Percentiles rank a stretch among this genome's conserved stretches.
Evolutionary conservation across 2,888 invertebrate species (phyloP).

Genomic region (Tortricodes alternella): DNA sequence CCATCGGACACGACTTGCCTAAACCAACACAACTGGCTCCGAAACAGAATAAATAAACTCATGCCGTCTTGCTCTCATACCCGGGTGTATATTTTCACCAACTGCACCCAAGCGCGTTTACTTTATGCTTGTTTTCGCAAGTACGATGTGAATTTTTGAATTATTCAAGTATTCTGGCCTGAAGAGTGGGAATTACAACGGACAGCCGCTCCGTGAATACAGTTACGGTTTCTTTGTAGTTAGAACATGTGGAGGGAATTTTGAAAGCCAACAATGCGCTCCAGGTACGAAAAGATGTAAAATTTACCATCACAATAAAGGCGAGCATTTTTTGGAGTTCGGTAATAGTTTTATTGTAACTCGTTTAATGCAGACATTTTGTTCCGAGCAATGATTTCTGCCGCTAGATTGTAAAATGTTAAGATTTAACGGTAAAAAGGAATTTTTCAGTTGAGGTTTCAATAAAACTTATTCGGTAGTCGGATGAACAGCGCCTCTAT

Average conservation of each 20-base stretch:
- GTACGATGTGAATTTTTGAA: constrained; percentile 61
- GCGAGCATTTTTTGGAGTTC: constrained; percentile 6
- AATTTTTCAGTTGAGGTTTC: background rate
- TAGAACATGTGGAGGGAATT: constrained; percentile 33
- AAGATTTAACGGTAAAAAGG: background rate
- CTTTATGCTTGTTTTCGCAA: constrained; percentile 51
- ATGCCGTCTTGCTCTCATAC: constrained; percentile 12
- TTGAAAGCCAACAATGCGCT: constrained; percentile 32
- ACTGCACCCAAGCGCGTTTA: constrained; percentile 47
- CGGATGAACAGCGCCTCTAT: no score
- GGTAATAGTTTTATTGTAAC: constrained; percentile 4
- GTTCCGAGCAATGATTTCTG: background rate
- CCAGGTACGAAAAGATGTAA: constrained; percentile 16
- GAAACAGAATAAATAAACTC: constrained; percentile 24
- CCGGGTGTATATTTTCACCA: constrained; percentile 42
- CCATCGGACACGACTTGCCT: background rate
- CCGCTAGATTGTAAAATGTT: background rate
- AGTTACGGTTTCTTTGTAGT: constrained; percentile 38
- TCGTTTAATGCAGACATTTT: constrained; percentile 4
- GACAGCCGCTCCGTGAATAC: constrained; percentile 37
- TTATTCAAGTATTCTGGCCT: constrained; percentile 63
- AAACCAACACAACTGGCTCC: constrained; percentile 13
- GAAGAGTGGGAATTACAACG: constrained; percentile 42
- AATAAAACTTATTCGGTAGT: background rate
- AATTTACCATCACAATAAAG: constrained; percentile 20